Evolutionary conservation across 2,888 invertebrate genomes (phyloP), one percentile per base, ranked within the genome.

Genomic region (Aspidapion aeneum): DNA sequence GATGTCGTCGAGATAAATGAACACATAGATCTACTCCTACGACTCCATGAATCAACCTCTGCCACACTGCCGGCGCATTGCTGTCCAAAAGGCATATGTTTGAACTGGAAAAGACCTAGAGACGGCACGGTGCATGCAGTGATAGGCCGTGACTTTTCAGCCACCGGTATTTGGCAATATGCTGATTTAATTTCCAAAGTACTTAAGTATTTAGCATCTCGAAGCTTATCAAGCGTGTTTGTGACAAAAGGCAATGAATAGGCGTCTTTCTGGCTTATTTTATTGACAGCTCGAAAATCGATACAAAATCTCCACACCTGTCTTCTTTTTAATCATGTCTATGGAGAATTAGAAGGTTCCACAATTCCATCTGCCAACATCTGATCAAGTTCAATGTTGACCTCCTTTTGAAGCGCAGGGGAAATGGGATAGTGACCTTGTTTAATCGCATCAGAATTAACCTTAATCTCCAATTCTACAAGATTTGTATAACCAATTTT

Each of bases 11-110:
- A 67, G 49, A 20, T 67, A 66, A 2, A 64, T 62, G 21, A 67
- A 66, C 2, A 62, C 67, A 35, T 55, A 17, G 17, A 16, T 18
- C 61, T 58, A 16, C 65, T 7, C 2, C 66, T 52, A 1, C 65
- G 12, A 20, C 66, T 64, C 55, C 61, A 65, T 1, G 67, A 5
- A 66, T 66, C 0, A 74, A 35, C 0, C 72, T 56, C 19, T 20
- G 20, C 56, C 21, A 58, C 5, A 48, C 17, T 5, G 18, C 7
- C 3, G 18, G 35, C 5, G n/a, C 49, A 48, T 22, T 18, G 17
- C 17, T 20, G 58, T 5, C 57, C 21, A 21, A 57, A 57, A 5
- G 57, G 57, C 57, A 57, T 57, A 21, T 21, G 57, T n/a, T 57
- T 57, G 21, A 57, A 57, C 16, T 18, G 5, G n/a, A 18, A 20